Percentiles rank a stretch among this genome's conserved stretches.
These are phyloP conservation scores for Fukomys damarensis DNA, from an alignment of 2,113 vertebrate species.

Conservation along the genomic window DNA sequence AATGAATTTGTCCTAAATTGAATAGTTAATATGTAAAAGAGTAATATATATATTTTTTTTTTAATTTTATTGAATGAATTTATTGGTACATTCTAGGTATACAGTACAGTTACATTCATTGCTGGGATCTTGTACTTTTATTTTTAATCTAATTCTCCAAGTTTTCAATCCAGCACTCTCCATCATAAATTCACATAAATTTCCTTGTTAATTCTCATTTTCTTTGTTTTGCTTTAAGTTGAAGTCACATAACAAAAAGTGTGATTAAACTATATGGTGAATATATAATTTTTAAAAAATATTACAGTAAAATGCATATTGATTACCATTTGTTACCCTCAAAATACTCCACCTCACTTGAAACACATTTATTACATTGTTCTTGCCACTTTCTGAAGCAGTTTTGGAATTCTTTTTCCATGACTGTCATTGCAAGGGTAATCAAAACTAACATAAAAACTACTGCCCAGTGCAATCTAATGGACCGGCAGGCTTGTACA, in stretches of 20 bases:
- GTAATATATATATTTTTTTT: too few species aligned
- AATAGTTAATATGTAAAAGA: not conserved
- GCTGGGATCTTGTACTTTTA: too few species aligned
- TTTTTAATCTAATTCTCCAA: not conserved
- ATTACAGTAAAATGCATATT: not conserved
- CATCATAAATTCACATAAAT: not conserved
- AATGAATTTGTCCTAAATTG: not conserved
- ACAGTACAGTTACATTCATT: too few species aligned
- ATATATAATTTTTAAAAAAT: not conserved
- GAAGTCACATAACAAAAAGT: not conserved
- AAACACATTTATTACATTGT: not conserved
- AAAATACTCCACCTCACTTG: not conserved
- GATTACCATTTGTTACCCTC: not conserved
- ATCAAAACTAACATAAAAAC: not conserved
- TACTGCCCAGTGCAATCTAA: not conserved
- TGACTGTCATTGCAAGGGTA: not conserved
- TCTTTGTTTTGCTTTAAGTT: not conserved
- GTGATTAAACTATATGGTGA: not conserved
- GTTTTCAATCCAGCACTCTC: not conserved
- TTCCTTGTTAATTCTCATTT: not conserved
- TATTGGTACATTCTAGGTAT: too few species aligned
- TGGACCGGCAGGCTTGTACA: not conserved
- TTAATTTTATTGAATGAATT: too few species aligned
- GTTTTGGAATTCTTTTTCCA: not conserved
- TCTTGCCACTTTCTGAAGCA: not conserved